Conservation (phyloP, 2,797 vertebrate species). For the Myotis findleyi region DNA sequence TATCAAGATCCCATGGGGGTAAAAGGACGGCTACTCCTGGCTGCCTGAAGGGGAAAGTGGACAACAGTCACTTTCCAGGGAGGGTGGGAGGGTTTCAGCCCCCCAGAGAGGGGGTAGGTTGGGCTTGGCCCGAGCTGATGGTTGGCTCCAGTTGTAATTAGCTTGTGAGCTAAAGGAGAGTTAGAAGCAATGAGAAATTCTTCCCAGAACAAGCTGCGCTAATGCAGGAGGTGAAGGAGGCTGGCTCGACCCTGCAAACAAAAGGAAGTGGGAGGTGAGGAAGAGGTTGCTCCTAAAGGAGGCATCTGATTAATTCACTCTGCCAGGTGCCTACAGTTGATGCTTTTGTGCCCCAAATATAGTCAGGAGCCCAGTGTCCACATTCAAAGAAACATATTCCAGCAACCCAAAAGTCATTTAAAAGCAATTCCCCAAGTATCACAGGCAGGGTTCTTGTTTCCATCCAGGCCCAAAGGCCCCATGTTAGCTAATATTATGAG, state of each 20-base stretch:
- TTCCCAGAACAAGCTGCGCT: not conserved
- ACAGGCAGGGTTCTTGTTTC: not conserved
- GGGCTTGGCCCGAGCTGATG: not conserved
- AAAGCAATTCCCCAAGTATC: not conserved
- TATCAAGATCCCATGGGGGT: not conserved
- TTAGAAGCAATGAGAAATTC: not conserved
- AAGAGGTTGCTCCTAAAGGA: not conserved
- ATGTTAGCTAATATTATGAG: not conserved
- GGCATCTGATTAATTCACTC: not conserved
- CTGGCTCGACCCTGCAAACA: not conserved
- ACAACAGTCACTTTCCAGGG: not conserved
- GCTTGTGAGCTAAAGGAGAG: not conserved
- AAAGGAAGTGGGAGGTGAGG: not conserved
- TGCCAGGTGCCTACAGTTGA: not conserved
- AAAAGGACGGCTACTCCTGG: not conserved
- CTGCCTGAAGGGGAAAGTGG: not conserved
- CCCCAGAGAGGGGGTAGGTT: accelerated
- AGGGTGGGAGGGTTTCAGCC: not conserved
- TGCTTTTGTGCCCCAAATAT: not conserved
- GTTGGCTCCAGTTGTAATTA: not conserved
- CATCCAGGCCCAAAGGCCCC: not conserved
- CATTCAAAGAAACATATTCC: not conserved
- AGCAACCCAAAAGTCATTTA: not conserved
- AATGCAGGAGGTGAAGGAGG: not conserved
- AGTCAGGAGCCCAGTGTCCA: not conserved